phyloP scores from a whole-genome alignment of 2,888 invertebrate species.

The Seira musarum region DNA sequence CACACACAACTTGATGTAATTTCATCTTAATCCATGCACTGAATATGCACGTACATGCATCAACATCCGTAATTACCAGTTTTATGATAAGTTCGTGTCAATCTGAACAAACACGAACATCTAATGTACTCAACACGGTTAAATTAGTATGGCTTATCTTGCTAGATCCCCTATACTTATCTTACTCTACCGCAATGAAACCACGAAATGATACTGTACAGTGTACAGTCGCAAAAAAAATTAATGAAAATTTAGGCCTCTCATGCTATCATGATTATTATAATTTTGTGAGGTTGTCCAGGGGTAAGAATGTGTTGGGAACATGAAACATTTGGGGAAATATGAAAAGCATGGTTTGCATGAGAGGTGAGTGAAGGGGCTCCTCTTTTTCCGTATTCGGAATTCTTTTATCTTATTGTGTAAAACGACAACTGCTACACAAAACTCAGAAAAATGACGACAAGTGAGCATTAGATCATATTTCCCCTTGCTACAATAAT shows the following conservation, averaged over 20 bases:
- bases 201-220: constrained; percentile 4
- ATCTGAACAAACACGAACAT: neutral
- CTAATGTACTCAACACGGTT: neutral
- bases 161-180: neutral
- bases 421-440: constrained; percentile 30
- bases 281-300: neutral
- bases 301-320: constrained; percentile 47
- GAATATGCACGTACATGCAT: neutral
- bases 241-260: constrained; percentile 8
- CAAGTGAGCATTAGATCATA: constrained; percentile 62
- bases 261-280: neutral
- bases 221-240: no score
- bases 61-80: neutral
- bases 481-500: constrained; percentile 19
- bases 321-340: neutral
- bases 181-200: constrained; percentile 7
- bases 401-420: no score
- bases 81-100: neutral
- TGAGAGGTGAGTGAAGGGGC: no score
- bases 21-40: neutral
- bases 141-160: neutral
- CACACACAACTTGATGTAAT: neutral
- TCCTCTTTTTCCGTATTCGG: no score
- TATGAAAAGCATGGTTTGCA: no score
- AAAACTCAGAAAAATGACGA: no score